A percentile compares a stretch with the other conserved stretches of the same genome.
Evolutionary conservation across 2,797 vertebrate species (phyloP).

Genomic region (Gymnoscopelus microlampas): DNA sequence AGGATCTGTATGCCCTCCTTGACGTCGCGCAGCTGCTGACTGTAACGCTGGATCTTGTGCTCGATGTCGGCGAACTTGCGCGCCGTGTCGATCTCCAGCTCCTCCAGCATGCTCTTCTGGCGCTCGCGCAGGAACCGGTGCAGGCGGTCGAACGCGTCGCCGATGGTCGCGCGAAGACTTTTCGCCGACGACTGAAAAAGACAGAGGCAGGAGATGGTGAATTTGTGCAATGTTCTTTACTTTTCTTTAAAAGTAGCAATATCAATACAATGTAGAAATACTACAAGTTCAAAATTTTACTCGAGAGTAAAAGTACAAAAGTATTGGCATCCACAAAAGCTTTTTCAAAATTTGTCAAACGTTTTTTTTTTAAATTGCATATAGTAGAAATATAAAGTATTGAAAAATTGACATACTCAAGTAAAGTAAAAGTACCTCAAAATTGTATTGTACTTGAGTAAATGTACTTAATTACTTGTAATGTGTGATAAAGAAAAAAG

Average conservation of each 20-base stretch:
- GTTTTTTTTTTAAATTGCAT: too few relatives aligned
- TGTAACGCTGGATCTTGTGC: conserved; percentile 97
- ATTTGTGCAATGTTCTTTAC: neutral
- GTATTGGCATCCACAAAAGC: too few relatives aligned
- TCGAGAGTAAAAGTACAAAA: too few relatives aligned
- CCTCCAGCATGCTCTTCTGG: conserved; percentile 98
- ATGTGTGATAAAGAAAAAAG: too few relatives aligned
- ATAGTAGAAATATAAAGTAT: too few relatives aligned
- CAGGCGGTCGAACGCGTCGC: conserved; percentile 92
- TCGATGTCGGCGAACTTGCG: conserved; percentile 94
- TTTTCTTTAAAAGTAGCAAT: too few relatives aligned
- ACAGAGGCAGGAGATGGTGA: neutral
- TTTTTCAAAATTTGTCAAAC: too few relatives aligned
- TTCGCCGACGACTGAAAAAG: conserved; percentile 91
- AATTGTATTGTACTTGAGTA: neutral
- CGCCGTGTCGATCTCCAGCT: conserved; percentile 94
- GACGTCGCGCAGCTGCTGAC: conserved; percentile 95
- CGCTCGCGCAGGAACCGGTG: conserved; percentile 94
- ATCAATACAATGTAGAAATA: too few relatives aligned
- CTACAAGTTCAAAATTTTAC: too few relatives aligned
- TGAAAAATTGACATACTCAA: too few relatives aligned
- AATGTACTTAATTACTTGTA: neutral
- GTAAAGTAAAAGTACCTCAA: conserved; percentile 4
- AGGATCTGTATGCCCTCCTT: conserved; percentile 97
- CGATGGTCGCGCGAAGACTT: conserved; percentile 91